These are phyloP conservation scores for Pardalotus punctatus DNA, from an alignment of 2,113 vertebrate genomes.

Conservation along the genomic window DNA sequence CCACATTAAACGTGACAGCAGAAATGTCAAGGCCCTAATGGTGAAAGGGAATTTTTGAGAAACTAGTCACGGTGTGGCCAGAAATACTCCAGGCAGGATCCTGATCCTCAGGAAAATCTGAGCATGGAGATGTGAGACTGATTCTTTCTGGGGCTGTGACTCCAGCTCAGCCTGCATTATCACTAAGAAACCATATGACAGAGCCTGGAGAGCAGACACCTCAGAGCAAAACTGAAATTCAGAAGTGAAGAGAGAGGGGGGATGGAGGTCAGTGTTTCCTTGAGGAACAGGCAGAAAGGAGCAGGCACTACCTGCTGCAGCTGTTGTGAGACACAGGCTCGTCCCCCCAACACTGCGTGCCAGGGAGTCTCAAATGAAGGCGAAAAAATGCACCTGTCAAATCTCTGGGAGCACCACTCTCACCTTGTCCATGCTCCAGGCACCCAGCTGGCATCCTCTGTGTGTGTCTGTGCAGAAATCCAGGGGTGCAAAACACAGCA, in stretches of 20 bases:
- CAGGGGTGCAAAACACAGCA: fast-evolving
- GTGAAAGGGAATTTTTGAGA: not conserved
- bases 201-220: not conserved
- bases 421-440: not conserved
- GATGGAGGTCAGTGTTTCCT: not conserved
- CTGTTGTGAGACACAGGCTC: not conserved
- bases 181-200: not conserved
- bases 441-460: not conserved
- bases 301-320: not conserved
- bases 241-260: fast-evolving
- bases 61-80: not conserved
- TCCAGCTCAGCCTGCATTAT: not conserved
- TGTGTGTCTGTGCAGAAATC: not conserved
- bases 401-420: not conserved
- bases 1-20: not conserved
- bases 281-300: not conserved
- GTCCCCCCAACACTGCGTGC: not conserved
- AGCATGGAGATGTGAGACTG: not conserved
- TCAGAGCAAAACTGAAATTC: not conserved
- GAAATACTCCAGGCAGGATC: not conserved
- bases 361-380: not conserved
- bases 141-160: not conserved
- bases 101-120: not conserved
- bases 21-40: not conserved
- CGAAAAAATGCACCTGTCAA: not conserved